phyloP scores from a whole-genome alignment of 2,888 invertebrate species.

The Chloromyia formosa region DNA sequence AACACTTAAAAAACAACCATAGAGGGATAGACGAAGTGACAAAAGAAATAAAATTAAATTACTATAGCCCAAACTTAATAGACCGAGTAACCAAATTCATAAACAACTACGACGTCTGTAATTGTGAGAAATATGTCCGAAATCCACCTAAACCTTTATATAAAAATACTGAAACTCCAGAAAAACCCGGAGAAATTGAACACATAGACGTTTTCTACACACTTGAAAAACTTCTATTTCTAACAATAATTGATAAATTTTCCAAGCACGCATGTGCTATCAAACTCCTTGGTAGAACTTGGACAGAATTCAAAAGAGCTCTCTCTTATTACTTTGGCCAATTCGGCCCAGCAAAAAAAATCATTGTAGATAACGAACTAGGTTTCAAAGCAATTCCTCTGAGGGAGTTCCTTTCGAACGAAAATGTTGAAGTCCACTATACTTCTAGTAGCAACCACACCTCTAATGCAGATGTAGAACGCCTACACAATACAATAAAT shows the following conservation, averaged over 20 bases:
- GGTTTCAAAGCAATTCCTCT: constrained; percentile 51
- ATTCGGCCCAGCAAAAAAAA: constrained; percentile 47
- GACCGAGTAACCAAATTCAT: constrained; percentile 49
- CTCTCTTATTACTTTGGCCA: constrained; percentile 47
- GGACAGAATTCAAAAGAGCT: constrained; percentile 49
- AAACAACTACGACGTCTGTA: constrained; percentile 51
- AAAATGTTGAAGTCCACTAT: constrained; percentile 48
- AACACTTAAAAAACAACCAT: constrained; percentile 52
- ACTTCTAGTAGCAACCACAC: constrained; percentile 39
- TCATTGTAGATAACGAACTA: constrained; percentile 49
- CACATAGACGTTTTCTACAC: constrained; percentile 52
- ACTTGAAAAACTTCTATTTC: constrained; percentile 48
- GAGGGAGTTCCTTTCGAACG: constrained; percentile 46
- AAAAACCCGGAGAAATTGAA: constrained; percentile 52
- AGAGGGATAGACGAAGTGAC: constrained; percentile 49
- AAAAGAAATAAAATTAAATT: constrained; percentile 45
- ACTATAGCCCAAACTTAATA: constrained; percentile 49
- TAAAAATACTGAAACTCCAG: constrained; percentile 52
- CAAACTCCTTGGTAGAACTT: constrained; percentile 47
- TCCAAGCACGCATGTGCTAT: constrained; percentile 52
- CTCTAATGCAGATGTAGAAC: constrained; percentile 17
- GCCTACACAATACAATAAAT: constrained; percentile 50
- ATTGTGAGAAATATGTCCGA: constrained; percentile 50
- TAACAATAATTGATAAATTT: constrained; percentile 53
- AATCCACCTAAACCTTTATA: constrained; percentile 50